Evolutionary conservation across 2,888 invertebrate genomes (phyloP).

Genomic region (Sinotaia quadrata): DNA sequence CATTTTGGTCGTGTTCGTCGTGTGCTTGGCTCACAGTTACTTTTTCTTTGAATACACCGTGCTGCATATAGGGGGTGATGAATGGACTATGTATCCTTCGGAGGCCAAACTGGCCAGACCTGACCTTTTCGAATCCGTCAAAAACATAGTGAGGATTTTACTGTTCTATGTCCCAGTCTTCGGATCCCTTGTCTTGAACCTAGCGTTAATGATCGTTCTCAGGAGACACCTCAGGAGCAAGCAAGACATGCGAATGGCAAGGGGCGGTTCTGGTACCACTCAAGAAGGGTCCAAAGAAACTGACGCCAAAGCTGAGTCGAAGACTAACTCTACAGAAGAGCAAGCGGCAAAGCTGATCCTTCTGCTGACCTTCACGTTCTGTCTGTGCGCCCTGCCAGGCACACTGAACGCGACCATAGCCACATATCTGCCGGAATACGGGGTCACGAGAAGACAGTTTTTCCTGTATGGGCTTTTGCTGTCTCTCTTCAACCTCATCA

Average conservation of each 20-base stretch:
- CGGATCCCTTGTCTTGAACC: slow-evolving; percentile 3
- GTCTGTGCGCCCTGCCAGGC: neutral
- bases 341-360: slow-evolving; percentile 4
- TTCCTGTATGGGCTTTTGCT: neutral
- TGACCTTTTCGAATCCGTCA: neutral
- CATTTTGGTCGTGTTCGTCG: neutral
- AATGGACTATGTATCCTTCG: neutral
- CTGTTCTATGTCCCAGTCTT: slow-evolving; percentile 1
- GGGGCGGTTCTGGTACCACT: neutral
- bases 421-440: neutral
- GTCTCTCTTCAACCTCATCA: neutral
- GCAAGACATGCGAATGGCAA: neutral
- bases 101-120: neutral
- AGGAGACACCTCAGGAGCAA: neutral
- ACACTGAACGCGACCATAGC: slow-evolving; percentile 7
- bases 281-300: neutral
- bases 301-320: neutral
- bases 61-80: neutral
- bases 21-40: neutral
- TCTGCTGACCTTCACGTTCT: slow-evolving; percentile 5
- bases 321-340: neutral
- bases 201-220: neutral
- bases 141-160: neutral
- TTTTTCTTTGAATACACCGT: neutral
- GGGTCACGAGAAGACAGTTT: neutral